A percentile compares a stretch with the other conserved stretches of the same genome.
Evolutionary conservation across 2,888 invertebrate species (phyloP).

Genomic region (Patella depressa): DNA sequence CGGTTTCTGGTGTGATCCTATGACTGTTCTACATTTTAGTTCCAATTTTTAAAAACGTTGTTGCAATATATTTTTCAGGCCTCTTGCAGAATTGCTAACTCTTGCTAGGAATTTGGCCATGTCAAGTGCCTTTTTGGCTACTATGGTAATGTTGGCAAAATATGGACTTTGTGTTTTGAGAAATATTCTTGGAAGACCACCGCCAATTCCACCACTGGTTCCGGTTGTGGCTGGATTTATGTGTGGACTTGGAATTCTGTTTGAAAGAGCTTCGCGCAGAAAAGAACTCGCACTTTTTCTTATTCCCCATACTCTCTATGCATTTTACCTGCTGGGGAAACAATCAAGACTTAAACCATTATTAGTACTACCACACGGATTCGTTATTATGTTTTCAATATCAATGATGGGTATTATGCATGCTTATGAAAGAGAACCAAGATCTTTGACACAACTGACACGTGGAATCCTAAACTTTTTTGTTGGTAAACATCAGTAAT

Average conservation of each 20-base stretch:
- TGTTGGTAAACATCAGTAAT: slow-evolving; percentile 42
- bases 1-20: no score
- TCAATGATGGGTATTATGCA: slow-evolving; percentile 63
- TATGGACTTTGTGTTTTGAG: slow-evolving; percentile 55
- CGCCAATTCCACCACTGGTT: slow-evolving; percentile 51
- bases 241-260: slow-evolving; percentile 49
- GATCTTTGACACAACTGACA: slow-evolving; percentile 51
- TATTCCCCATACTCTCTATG: slow-evolving; percentile 54
- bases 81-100: slow-evolving; percentile 40
- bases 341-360: slow-evolving; percentile 25
- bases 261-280: slow-evolving; percentile 50
- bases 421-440: slow-evolving; percentile 60
- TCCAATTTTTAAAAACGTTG: no score
- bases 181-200: slow-evolving; percentile 44
- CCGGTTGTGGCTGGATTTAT: slow-evolving; percentile 47
- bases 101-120: slow-evolving; percentile 49
- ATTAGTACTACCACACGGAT: slow-evolving; percentile 45
- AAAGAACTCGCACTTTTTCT: slow-evolving; percentile 56
- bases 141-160: slow-evolving; percentile 57
- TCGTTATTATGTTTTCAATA: slow-evolving; percentile 49
- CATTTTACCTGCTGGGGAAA: slow-evolving; percentile 45
- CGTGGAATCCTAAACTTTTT: slow-evolving; percentile 54
- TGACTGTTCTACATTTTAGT: no score
- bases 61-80: slow-evolving; percentile 42
- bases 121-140: slow-evolving; percentile 55